phyloP scores from a whole-genome alignment of 1,140 invertebrate species.

The Zaprionus lachaisei region DNA sequence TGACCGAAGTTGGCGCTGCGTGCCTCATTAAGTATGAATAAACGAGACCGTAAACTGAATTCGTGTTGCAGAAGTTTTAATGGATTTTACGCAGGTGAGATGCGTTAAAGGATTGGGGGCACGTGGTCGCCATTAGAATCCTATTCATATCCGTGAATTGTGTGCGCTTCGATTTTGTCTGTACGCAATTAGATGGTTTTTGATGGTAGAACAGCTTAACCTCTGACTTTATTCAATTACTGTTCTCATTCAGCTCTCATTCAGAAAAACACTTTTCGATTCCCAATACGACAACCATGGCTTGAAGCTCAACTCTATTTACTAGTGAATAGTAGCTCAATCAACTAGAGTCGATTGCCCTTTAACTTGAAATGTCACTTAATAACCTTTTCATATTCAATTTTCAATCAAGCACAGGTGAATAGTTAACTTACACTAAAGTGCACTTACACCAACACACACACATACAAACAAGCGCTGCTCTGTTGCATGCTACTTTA shows the following conservation, averaged over 20 bases:
- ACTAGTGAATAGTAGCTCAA: background rate
- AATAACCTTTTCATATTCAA: constrained; percentile 19
- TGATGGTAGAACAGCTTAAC: background rate
- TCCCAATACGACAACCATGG: background rate
- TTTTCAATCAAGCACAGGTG: constrained; percentile 30
- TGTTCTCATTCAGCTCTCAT: background rate
- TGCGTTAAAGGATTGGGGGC: constrained; percentile 24
- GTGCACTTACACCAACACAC: background rate
- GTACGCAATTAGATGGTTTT: background rate
- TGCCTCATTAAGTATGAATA: constrained; percentile 52
- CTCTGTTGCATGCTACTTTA: constrained; percentile 19
- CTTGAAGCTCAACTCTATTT: background rate
- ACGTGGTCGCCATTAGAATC: constrained; percentile 25
- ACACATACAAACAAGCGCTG: background rate
- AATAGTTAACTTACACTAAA: background rate
- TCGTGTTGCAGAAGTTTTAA: constrained; percentile 53
- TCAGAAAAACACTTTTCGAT: background rate
- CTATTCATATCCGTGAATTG: background rate
- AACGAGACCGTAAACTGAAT: constrained; percentile 37
- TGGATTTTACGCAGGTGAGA: constrained; percentile 38
- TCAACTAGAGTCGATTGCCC: constrained; percentile 15
- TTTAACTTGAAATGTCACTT: constrained; percentile 31
- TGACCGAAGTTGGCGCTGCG: constrained; percentile 31
- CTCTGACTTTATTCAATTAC: constrained; percentile 16
- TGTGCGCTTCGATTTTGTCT: constrained; percentile 13